Evolutionary conservation across 2,113 vertebrate genomes (phyloP), one percentile per base, ranked within the genome.

Genomic region (Austrofundulus limnaeus): DNA sequence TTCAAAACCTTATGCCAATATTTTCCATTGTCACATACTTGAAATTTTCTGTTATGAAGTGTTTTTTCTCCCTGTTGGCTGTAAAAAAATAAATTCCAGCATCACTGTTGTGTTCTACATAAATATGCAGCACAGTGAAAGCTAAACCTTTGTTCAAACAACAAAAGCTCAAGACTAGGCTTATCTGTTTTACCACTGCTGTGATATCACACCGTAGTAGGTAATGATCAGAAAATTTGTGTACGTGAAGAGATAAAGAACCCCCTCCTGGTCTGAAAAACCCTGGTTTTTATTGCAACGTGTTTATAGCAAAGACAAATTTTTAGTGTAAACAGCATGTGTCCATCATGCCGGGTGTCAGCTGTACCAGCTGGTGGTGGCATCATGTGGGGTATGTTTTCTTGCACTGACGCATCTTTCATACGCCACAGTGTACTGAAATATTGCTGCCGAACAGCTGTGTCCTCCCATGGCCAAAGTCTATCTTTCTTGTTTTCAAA

Each of bases 351-450:
- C 45, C 60, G 61, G 31, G 71, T 69, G 49, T 84, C 71, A 80
- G 51, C 59, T 79, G 73, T 56, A 63, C 55, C 74, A 70, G 75
- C 61, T 82, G 77, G 70, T 62, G 67, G 57, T 70, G 68, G 73
- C n/a, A 38, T 87, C 71, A 78, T 76, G 71, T 70, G 50, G 67
- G 67, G 58, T 73, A 60, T 75, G 75, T 57, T 84, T 84, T 73
- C 52, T 23, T 75, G 47, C 49, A 68, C 34, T 76, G 75, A 74
- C 25, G 66, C 61, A 74, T 73, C 47, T 68, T 77, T 81, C 70
- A 50, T 74, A 77, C 28, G 15, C 60, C 68, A 81, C 53, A 61
- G 45, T 66, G 65, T 70, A 71, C 64, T 48, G 60, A 75, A 80
- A 82, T 79, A 70, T 72, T 75, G 70, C 46, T 61, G 51, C 42